phyloP scores from a whole-genome alignment of 2,888 invertebrate species.

The Biston betularia region DNA sequence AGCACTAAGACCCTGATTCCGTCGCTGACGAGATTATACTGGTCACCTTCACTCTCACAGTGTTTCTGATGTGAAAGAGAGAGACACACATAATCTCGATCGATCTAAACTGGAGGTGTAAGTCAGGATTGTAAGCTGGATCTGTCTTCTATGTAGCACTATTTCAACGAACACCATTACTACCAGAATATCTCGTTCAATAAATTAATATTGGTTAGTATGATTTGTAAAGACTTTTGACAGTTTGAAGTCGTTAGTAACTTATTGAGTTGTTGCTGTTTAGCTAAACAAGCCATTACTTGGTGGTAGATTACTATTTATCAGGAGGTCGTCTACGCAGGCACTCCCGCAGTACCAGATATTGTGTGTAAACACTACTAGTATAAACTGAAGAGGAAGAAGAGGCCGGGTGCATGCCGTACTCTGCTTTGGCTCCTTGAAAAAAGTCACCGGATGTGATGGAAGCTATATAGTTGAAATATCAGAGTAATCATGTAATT shows the following conservation, averaged over 20 bases:
- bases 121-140: conserved; percentile 69
- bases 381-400: too few species aligned
- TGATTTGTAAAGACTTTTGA: conserved; percentile 33
- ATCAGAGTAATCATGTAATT: too few species aligned
- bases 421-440: too few species aligned
- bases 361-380: too few species aligned
- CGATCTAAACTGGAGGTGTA: conserved; percentile 36
- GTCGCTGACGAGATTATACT: not conserved
- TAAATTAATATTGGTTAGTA: conserved; percentile 37
- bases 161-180: conserved; percentile 30
- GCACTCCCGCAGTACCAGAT: too few species aligned
- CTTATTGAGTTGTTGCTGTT: conserved; percentile 31
- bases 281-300: not conserved
- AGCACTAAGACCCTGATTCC: conserved; percentile 43
- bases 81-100: not conserved
- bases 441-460: too few species aligned
- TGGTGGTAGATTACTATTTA: too few species aligned
- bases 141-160: conserved; percentile 44
- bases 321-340: too few species aligned
- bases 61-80: not conserved
- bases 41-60: not conserved
- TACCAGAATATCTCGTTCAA: conserved; percentile 33
- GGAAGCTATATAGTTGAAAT: too few species aligned
- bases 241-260: conserved; percentile 33
- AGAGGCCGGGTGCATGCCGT: too few species aligned